Evolutionary conservation across 2,113 vertebrate species (phyloP).

Genomic region (Probosciger aterrimus): DNA sequence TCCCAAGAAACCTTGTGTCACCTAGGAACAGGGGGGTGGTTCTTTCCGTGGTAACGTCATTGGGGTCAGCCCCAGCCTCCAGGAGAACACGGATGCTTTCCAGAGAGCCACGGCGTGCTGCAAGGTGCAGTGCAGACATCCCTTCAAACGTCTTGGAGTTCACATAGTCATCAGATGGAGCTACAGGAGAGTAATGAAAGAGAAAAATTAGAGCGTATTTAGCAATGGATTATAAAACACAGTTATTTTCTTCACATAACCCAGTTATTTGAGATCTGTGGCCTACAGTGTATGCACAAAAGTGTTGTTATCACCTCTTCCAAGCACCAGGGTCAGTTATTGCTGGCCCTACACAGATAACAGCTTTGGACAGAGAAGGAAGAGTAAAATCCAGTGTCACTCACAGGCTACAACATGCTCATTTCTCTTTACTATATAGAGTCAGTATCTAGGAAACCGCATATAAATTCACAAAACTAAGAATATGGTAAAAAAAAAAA

Average conservation of each 20-base stretch:
- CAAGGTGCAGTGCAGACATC: constrained; percentile 82
- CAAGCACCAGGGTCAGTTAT: neutral
- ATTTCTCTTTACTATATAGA: neutral
- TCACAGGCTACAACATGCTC: fast-evolving
- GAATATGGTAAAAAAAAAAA: fast-evolving
- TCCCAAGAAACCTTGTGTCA: constrained; percentile 29
- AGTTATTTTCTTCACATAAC: neutral
- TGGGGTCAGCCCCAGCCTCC: constrained; percentile 76
- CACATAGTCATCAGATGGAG: constrained; percentile 72
- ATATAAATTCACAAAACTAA: neutral
- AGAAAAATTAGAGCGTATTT: neutral
- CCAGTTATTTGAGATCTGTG: fast-evolving
- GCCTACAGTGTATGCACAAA: fast-evolving
- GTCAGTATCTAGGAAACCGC: neutral
- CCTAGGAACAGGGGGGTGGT: constrained; percentile 89
- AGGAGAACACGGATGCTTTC: constrained; percentile 76
- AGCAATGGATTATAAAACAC: neutral
- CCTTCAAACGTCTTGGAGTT: constrained; percentile 86
- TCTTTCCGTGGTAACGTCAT: constrained; percentile 81
- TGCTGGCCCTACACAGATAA: neutral
- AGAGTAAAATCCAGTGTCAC: neutral
- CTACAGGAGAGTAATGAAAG: constrained; percentile 12
- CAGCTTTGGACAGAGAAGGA: neutral
- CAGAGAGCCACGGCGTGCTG: constrained; percentile 78
- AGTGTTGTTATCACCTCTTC: neutral